Conservation (phyloP, 2,888 invertebrate genomes). For the Meloe dianella region DNA sequence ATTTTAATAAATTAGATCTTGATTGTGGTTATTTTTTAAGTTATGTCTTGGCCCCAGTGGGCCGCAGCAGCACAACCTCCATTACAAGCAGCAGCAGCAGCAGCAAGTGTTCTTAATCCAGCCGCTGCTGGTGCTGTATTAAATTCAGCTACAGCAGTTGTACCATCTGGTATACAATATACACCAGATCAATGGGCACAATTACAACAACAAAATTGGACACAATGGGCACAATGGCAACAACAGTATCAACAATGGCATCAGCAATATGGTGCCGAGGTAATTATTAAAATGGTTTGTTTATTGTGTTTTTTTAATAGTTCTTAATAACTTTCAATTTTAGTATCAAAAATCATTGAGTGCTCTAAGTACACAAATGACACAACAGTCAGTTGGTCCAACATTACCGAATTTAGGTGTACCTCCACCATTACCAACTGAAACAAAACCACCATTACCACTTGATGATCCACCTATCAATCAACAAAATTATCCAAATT, state of each 20-base stretch:
- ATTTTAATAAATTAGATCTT: background rate
- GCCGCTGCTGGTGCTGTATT: conserved; percentile 32
- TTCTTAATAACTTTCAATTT: conserved; percentile 34
- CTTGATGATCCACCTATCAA: conserved; percentile 51
- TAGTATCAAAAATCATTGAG: conserved; percentile 65
- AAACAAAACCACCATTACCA: conserved; percentile 57
- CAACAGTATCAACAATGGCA: conserved; percentile 80
- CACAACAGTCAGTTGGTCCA: conserved; percentile 43
- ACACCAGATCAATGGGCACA: conserved; percentile 73
- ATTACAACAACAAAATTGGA: conserved; percentile 75
- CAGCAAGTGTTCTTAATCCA: conserved; percentile 16
- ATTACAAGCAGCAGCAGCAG: conserved; percentile 2
- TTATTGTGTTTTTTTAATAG: background rate
- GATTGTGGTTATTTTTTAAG: conserved; percentile 29
- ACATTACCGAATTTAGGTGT: conserved; percentile 46
- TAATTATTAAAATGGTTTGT: conserved; percentile 47
- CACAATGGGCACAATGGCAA: conserved; percentile 79
- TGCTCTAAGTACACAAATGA: conserved; percentile 44
- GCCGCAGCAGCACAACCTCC: conserved; percentile 40
- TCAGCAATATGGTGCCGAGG: conserved; percentile 76
- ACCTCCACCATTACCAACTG: conserved; percentile 61
- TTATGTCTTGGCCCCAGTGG: conserved; percentile 58
- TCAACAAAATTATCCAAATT: conserved; percentile 32
- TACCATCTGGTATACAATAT: conserved; percentile 58
- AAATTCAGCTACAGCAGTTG: conserved; percentile 45